These are phyloP conservation scores for Rhagophthalmus giganteus DNA, from an alignment of 2,888 invertebrate genomes.

Conservation along the genomic window DNA sequence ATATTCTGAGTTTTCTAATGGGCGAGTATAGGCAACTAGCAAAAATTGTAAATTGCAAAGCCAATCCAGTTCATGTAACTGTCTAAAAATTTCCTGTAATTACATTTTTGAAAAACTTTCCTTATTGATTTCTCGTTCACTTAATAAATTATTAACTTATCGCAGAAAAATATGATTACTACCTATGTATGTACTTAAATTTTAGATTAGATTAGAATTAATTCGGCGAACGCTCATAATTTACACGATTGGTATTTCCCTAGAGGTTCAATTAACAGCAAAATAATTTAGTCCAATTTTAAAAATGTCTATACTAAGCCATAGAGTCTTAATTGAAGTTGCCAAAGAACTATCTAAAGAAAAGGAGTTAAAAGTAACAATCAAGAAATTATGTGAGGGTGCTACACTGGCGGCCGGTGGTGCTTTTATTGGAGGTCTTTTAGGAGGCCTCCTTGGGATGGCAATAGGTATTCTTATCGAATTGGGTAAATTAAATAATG, in stretches of 20 bases:
- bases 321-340: constrained; percentile 42
- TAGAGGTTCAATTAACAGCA: no score
- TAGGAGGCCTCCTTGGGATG: constrained; percentile 52
- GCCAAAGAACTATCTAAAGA: constrained; percentile 45
- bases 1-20: no score
- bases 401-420: constrained; percentile 46
- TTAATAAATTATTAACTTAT: neutral
- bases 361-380: constrained; percentile 47
- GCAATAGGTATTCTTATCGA: constrained; percentile 44
- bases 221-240: neutral
- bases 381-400: constrained; percentile 48
- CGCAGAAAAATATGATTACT: no score
- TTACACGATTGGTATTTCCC: no score
- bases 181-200: no score
- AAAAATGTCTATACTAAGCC: constrained; percentile 42
- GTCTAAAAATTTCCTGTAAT: no score
- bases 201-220: neutral
- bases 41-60: no score
- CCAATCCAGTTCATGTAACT: no score
- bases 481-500: constrained; percentile 6
- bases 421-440: constrained; percentile 48
- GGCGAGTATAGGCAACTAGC: no score
- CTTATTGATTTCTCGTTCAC: neutral
- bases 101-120: neutral
- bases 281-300: no score